These are phyloP conservation scores for Pardalotus punctatus DNA, from an alignment of 2,113 vertebrate species.

Conservation along the genomic window DNA sequence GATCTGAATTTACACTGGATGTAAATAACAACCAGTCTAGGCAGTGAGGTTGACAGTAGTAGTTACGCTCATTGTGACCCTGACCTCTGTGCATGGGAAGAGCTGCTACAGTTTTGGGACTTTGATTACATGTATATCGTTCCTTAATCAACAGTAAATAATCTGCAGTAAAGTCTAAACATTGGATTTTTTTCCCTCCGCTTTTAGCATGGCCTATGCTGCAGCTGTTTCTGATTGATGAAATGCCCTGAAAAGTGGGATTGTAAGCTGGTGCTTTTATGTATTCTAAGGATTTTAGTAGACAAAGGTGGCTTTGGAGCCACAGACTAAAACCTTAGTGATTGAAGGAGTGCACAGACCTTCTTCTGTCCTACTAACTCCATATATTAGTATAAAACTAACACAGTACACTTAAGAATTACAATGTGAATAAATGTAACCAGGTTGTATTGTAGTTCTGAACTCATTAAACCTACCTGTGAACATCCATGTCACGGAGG, in stretches of 20 bases:
- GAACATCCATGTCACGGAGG: background rate
- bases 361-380: background rate
- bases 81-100: background rate
- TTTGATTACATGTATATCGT: background rate
- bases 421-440: background rate
- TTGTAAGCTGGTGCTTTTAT: background rate
- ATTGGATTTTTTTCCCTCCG: fast-evolving
- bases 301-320: background rate
- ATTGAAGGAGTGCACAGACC: background rate
- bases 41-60: background rate
- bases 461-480: background rate
- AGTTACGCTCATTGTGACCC: background rate
- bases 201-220: background rate
- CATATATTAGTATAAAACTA: background rate
- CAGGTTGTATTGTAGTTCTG: background rate
- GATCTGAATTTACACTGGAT: background rate
- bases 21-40: background rate
- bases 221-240: background rate
- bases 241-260: background rate
- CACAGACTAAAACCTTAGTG: background rate
- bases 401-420: background rate
- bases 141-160: background rate
- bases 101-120: background rate
- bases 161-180: background rate
- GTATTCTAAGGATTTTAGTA: background rate